A percentile compares a stretch with the other conserved stretches of the same genome.
Conservation (phyloP, 2,888 invertebrate genomes). For the Cryptus viduatorius region DNA sequence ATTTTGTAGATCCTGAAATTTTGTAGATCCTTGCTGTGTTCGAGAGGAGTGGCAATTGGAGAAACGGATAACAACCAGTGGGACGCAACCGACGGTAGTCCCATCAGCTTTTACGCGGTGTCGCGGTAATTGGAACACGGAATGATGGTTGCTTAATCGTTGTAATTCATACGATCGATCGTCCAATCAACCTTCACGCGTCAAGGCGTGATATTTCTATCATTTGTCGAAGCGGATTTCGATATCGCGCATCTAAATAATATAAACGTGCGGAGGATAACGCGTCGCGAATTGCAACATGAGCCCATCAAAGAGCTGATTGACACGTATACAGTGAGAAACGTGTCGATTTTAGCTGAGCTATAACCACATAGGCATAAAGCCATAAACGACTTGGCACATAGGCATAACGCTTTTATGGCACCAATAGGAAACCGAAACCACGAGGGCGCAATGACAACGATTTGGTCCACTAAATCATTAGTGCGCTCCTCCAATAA, state of each 20-base stretch:
- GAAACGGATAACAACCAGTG: constrained; percentile 38
- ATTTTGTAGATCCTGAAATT: too few species aligned
- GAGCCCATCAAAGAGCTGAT: constrained; percentile 31
- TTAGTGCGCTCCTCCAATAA: constrained; percentile 37
- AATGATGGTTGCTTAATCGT: constrained; percentile 66
- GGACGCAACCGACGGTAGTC: constrained; percentile 13
- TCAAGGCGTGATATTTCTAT: constrained; percentile 47
- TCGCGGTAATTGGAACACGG: constrained; percentile 67
- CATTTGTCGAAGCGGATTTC: constrained; percentile 24
- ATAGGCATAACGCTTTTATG: constrained; percentile 14
- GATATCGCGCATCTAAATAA: constrained; percentile 10
- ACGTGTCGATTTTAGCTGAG: constrained; percentile 1
- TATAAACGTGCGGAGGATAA: constrained; percentile 6
- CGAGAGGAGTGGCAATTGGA: constrained; percentile 28
- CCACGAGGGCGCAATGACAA: constrained; percentile 32
- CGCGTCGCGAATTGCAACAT: constrained; percentile 26
- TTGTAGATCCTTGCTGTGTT: constrained; percentile 19
- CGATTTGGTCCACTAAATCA: constrained; percentile 48
- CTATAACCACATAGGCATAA: constrained; percentile 23
- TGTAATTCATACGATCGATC: constrained; percentile 67
- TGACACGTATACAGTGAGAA: constrained; percentile 7
- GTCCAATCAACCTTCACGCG: constrained; percentile 67
- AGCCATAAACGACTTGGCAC: constrained; percentile 10
- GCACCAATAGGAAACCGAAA: constrained; percentile 32
- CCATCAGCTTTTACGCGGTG: constrained; percentile 16